A percentile compares a stretch with the other conserved stretches of the same genome.
Conservation (phyloP, 1,140 invertebrate genomes). For the Drosophila nigromelanica region DNA sequence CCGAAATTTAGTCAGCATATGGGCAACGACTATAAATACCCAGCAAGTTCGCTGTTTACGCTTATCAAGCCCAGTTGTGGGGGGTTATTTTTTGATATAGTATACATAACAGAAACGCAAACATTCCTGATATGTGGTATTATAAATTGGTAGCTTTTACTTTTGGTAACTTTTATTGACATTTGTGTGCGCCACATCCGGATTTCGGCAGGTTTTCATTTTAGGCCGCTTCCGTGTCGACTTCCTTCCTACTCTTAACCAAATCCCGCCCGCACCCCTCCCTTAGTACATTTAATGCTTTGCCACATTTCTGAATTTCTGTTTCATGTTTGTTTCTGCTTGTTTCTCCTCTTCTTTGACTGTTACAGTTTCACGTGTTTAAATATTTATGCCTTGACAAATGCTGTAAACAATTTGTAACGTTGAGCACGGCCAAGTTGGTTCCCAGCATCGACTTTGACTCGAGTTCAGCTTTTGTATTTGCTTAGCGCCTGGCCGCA, state of each 20-base stretch:
- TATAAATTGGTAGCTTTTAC: conserved; percentile 21
- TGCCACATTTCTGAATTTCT: conserved; percentile 28
- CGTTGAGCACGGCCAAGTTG: not conserved
- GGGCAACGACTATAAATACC: conserved; percentile 23
- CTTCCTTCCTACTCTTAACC: not conserved
- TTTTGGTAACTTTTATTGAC: not conserved
- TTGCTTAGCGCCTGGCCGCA: conserved; percentile 16
- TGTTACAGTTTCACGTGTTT: conserved; percentile 51
- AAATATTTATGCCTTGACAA: conserved; percentile 56
- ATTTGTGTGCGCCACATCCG: conserved; percentile 6
- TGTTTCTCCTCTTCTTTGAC: not conserved
- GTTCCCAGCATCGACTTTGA: not conserved
- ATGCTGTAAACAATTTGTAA: conserved; percentile 42
- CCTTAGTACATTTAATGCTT: conserved; percentile 18
- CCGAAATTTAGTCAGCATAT: conserved; percentile 34
- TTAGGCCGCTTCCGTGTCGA: conserved; percentile 18
- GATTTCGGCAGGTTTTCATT: conserved; percentile 6
- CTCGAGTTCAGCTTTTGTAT: not conserved
- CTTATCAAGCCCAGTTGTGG: conserved; percentile 18
- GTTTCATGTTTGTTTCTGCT: conserved; percentile 29
- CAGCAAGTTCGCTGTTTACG: conserved; percentile 2
- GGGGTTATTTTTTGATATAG: not conserved
- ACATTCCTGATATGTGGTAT: conserved; percentile 16
- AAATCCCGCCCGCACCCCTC: not conserved
- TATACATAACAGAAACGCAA: not conserved